Evolutionary conservation across 2,888 invertebrate genomes (phyloP).

Genomic region (Temnothorax unifasciatus): DNA sequence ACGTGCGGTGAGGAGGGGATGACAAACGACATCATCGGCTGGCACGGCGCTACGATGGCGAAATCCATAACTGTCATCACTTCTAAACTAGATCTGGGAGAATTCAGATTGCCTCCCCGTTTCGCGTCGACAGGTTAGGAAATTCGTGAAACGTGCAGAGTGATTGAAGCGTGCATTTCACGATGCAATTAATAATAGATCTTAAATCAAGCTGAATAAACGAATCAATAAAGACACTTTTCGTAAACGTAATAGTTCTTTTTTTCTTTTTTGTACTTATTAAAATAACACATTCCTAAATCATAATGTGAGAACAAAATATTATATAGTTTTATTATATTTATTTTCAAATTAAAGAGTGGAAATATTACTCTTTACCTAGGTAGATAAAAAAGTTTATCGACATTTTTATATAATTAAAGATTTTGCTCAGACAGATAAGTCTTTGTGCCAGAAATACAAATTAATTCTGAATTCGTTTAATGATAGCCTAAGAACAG

Average conservation of each 20-base stretch:
- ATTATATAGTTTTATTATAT: background rate
- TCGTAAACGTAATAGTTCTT: background rate
- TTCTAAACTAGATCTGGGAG: constrained; percentile 81
- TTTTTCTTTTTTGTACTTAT: background rate
- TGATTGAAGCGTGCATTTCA: constrained; percentile 70
- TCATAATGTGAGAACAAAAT: background rate
- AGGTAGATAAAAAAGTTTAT: constrained; percentile 1
- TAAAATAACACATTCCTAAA: background rate
- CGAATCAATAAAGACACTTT: background rate
- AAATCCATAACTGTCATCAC: constrained; percentile 85
- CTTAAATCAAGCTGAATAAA: background rate
- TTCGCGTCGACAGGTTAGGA: constrained; percentile 73
- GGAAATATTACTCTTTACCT: background rate
- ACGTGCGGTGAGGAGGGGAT: constrained; percentile 68
- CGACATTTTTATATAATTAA: background rate
- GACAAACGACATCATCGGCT: constrained; percentile 83
- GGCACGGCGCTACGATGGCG: constrained; percentile 79
- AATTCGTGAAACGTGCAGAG: constrained; percentile 70
- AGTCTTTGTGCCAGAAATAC: background rate
- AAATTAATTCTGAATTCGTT: constrained; percentile 38
- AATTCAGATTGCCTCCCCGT: constrained; percentile 74
- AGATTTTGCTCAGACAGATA: background rate
- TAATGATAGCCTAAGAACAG: constrained; percentile 65
- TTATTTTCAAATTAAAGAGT: background rate
- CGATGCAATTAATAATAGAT: constrained; percentile 65